Evolutionary conservation across 2,113 vertebrate genomes (phyloP).

Genomic region (Lates calcarifer): DNA sequence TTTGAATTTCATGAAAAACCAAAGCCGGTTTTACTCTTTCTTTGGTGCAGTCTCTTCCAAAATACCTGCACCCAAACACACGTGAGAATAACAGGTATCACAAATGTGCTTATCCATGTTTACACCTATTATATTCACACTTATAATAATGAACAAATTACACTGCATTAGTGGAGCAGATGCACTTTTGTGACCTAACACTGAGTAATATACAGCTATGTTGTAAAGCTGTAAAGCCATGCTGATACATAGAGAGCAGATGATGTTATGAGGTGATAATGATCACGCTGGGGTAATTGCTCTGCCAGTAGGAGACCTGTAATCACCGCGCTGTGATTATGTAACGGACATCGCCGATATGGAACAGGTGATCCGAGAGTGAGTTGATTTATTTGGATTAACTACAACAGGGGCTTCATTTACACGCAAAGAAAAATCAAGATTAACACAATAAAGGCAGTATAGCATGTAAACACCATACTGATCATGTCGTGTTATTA

Average conservation of each 20-base stretch:
- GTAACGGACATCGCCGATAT: slow-evolving; percentile 68
- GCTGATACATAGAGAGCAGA: slow-evolving; percentile 62
- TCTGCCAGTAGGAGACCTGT: slow-evolving; percentile 68
- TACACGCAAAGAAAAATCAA: slow-evolving; percentile 31
- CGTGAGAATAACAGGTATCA: slow-evolving; percentile 37
- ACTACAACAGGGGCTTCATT: slow-evolving; percentile 54
- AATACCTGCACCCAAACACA: slow-evolving; percentile 26
- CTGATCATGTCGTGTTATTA: slow-evolving; percentile 25
- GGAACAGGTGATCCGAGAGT: slow-evolving; percentile 67
- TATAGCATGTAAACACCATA: slow-evolving; percentile 19
- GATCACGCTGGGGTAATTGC: slow-evolving; percentile 73
- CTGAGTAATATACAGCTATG: slow-evolving; percentile 59
- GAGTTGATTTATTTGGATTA: slow-evolving; percentile 46
- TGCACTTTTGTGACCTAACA: slow-evolving; percentile 57
- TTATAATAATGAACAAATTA: slow-evolving; percentile 71
- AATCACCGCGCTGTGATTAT: slow-evolving; percentile 70
- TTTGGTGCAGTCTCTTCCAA: slow-evolving; percentile 1
- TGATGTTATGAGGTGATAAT: slow-evolving; percentile 80
- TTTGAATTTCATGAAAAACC: neutral
- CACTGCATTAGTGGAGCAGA: slow-evolving; percentile 45
- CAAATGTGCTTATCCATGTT: slow-evolving; percentile 56
- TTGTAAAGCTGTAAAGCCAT: slow-evolving; percentile 62
- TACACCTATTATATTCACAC: slow-evolving; percentile 64
- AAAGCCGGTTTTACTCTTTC: neutral
- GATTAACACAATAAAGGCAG: slow-evolving; percentile 32